These are phyloP conservation scores for Cydia splendana DNA, from an alignment of 1,140 invertebrate species.

Conservation along the genomic window DNA sequence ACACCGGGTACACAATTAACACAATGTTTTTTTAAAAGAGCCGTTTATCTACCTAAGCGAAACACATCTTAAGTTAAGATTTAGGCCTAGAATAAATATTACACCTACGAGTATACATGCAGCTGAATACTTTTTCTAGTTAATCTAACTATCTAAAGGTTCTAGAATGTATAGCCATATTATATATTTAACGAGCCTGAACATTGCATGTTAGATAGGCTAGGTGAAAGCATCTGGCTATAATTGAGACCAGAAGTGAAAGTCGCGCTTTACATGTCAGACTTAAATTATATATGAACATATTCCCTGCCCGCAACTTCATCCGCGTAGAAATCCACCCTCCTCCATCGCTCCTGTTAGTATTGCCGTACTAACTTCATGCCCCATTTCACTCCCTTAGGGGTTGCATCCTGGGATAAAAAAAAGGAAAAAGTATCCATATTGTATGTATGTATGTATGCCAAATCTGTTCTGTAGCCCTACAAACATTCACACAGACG, in stretches of 20 bases:
- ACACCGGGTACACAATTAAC: not conserved
- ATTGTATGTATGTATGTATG: too few relatives aligned
- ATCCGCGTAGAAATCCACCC: too few relatives aligned
- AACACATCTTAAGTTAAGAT: too few relatives aligned
- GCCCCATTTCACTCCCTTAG: too few relatives aligned
- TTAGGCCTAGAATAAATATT: too few relatives aligned
- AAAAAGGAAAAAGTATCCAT: too few relatives aligned
- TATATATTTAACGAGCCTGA: not conserved
- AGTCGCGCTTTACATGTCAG: not conserved
- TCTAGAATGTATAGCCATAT: not conserved
- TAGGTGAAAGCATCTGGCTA: not conserved
- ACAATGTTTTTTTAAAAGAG: not conserved
- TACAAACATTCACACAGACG: conserved; percentile 23
- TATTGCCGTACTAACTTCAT: too few relatives aligned
- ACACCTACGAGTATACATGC: too few relatives aligned
- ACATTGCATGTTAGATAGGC: not conserved
- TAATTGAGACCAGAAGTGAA: conserved; percentile 21
- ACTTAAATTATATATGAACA: not conserved
- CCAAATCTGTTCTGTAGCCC: not conserved
- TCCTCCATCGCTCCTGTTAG: too few relatives aligned
- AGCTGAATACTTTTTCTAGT: not conserved
- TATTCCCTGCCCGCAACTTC: too few relatives aligned
- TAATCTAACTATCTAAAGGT: not conserved
- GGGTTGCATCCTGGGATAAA: too few relatives aligned
- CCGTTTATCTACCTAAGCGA: too few relatives aligned